Base-by-base conservation (phyloP, 1,140 invertebrate genomes). In the Matsumurasca onukii region DNA sequence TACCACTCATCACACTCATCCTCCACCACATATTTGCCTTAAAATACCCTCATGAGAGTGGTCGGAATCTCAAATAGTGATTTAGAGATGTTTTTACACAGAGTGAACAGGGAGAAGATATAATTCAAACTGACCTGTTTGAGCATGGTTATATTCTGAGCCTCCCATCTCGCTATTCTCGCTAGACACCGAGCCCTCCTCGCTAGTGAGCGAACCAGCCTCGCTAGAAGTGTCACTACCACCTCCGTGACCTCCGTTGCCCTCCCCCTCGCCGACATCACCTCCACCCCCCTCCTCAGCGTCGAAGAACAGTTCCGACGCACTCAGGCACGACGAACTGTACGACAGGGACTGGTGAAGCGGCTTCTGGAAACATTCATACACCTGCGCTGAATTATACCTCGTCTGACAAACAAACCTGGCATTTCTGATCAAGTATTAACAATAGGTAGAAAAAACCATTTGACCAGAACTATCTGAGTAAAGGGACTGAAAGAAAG, bases 271-370 rank as follows among this genome's bases (percentile, higher is more conserved):
- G 12, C 57, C 29, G 22, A 66, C 70, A 29, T 22, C 57, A 27
- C 68, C 68, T 9, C 63, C 59, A 5, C 48, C 1, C 49, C 69
- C 48, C 59, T 64, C 59, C 66, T 92, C 90, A 77, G 90, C 87
- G n/a, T 91, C 91, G 80, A 93, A 91, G 78, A 89, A 93, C 81
- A 91, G 93, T 77, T 93, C 91, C 0, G 90, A 91, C n/a, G 89
- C 86, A 67, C 89, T 91, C n/a, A 90, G 83, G 70, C 88, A 89
- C 9, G 88, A 89, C 45, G 89, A 90, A 75, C 88, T 91, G 78
- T 89, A 88, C 72, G 89, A 91, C 55, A 88, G 78, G 1, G 88
- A 88, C 73, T 85, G 84, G 67, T 84, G 84, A 71, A 86, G 83
- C 22, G 80, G 81, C 55, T 79, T 81, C 77, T 80, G 67, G 27